Conservation (phyloP, 2,797 vertebrate genomes). For the Paguma larvata region DNA sequence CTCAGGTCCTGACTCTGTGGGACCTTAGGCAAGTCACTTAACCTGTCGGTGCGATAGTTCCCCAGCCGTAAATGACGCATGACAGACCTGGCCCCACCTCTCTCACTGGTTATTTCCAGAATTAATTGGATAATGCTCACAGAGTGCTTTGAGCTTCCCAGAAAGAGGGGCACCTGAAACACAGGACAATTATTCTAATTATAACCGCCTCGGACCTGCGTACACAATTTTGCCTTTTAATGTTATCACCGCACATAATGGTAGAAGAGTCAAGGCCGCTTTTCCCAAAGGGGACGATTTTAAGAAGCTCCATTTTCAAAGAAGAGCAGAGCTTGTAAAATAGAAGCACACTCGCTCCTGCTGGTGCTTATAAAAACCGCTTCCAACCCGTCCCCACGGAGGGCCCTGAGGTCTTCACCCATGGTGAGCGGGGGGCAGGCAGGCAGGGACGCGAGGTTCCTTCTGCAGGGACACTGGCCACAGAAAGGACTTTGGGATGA, state of each 20-base stretch:
- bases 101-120: conserved; percentile 58
- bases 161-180: conserved; percentile 55
- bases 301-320: conserved; percentile 58
- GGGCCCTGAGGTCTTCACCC: background rate
- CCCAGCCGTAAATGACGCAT: background rate
- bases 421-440: accelerated
- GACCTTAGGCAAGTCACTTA: conserved; percentile 63
- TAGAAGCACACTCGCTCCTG: background rate
- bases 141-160: conserved; percentile 73
- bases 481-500: accelerated
- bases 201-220: conserved; percentile 13
- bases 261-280: conserved; percentile 2
- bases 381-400: background rate
- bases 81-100: conserved; percentile 58
- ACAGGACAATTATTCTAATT: conserved; percentile 69
- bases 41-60: background rate
- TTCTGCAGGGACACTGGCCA: background rate
- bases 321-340: conserved; percentile 32
- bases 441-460: accelerated
- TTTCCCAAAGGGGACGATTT: conserved; percentile 30
- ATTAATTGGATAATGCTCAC: conserved; percentile 75
- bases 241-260: background rate
- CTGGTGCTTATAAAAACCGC: background rate
- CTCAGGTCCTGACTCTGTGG: background rate
- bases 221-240: conserved; percentile 62